These are phyloP conservation scores for Eulacestoma nigropectus DNA, from an alignment of 2,113 vertebrate genomes.

Conservation along the genomic window DNA sequence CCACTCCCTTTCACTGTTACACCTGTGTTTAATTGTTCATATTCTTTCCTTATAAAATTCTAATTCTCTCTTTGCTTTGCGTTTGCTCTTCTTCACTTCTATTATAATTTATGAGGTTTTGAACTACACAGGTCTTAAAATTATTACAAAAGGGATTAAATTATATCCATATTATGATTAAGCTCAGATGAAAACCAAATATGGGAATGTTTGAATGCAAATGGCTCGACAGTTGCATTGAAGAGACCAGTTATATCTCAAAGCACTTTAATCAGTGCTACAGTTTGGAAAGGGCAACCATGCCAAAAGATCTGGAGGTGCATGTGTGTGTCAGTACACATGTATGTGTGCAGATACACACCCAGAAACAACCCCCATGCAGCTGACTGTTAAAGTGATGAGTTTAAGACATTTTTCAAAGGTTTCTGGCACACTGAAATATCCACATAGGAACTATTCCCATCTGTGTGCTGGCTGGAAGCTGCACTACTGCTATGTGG, in stretches of 20 bases:
- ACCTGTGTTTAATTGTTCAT: background rate
- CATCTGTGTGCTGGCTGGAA: background rate
- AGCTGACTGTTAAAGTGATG: background rate
- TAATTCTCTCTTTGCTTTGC: background rate
- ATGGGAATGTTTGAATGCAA: background rate
- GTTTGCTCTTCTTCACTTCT: background rate
- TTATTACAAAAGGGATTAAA: background rate
- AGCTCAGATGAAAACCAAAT: background rate
- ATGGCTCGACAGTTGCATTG: background rate
- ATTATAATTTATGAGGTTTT: background rate
- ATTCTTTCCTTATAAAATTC: background rate
- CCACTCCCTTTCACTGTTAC: background rate
- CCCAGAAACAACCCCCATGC: background rate
- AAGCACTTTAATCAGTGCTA: background rate
- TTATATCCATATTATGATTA: background rate
- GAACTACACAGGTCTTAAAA: background rate
- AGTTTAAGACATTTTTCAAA: background rate
- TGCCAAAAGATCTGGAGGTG: background rate
- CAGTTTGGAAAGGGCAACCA: background rate
- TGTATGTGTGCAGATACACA: background rate
- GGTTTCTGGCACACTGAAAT: background rate
- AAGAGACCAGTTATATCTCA: background rate
- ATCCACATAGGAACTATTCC: background rate
- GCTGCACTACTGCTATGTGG: background rate
- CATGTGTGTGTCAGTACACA: background rate